These are phyloP conservation scores for Forficula auricularia DNA, from an alignment of 1,140 invertebrate genomes.

Conservation along the genomic window DNA sequence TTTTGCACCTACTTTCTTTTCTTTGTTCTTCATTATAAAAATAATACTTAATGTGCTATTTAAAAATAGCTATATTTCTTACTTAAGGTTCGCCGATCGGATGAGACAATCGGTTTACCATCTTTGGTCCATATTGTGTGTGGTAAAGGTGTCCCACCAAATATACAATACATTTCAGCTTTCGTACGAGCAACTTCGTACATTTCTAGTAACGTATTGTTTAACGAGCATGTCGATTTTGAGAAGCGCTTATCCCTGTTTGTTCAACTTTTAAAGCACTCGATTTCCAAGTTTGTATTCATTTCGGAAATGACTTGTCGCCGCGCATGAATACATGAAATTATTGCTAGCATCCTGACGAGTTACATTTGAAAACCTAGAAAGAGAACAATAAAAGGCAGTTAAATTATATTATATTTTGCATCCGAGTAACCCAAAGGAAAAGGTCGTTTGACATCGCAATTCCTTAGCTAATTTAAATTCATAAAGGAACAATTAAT, in stretches of 20 bases:
- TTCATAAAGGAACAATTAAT: too few relatives aligned
- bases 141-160: constrained; percentile 71
- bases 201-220: constrained; percentile 70
- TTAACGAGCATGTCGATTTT: constrained; percentile 59
- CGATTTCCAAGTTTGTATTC: constrained; percentile 83
- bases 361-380: constrained; percentile 72
- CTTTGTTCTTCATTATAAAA: too few relatives aligned
- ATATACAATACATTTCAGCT: constrained; percentile 73
- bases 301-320: constrained; percentile 67
- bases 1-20: too few relatives aligned
- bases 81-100: constrained; percentile 59
- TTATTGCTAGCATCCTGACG: constrained; percentile 61
- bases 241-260: constrained; percentile 50
- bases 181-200: constrained; percentile 71
- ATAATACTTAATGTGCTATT: too few relatives aligned
- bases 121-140: constrained; percentile 74
- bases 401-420: too few relatives aligned
- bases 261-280: constrained; percentile 59
- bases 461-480: too few relatives aligned
- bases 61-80: too few relatives aligned
- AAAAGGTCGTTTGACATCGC: too few relatives aligned
- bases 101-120: constrained; percentile 42
- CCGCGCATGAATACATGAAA: constrained; percentile 75
- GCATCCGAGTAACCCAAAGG: too few relatives aligned
- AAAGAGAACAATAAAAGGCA: too few relatives aligned